Conservation (phyloP, 2,113 vertebrate genomes). For the Tupaia chinensis region DNA sequence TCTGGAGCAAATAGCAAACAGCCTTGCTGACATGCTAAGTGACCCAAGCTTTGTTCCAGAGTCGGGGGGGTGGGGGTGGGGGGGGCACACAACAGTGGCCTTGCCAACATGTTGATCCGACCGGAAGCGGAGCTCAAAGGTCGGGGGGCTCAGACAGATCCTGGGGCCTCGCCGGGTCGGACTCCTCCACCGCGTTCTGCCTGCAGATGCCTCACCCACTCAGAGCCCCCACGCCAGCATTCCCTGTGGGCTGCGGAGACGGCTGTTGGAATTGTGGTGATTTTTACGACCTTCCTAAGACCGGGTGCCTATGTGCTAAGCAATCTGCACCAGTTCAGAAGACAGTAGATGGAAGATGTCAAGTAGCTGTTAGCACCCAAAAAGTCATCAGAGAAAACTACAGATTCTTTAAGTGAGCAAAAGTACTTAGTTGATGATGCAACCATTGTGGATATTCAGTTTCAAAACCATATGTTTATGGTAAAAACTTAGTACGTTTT, state of each 20-base stretch:
- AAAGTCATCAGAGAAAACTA: not conserved
- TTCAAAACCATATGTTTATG: not conserved
- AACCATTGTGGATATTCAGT: not conserved
- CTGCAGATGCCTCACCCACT: not conserved
- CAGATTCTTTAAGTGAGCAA: not conserved
- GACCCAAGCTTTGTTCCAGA: too few relatives aligned
- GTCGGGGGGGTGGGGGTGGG: too few relatives aligned
- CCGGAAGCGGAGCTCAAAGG: too few relatives aligned
- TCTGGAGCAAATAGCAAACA: too few relatives aligned
- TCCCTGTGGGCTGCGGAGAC: not conserved
- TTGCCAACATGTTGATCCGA: too few relatives aligned
- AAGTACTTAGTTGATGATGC: not conserved
- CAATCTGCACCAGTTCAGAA: not conserved
- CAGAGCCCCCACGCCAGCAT: not conserved
- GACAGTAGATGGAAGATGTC: not conserved
- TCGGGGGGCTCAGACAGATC: too few relatives aligned
- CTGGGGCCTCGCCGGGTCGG: too few relatives aligned
- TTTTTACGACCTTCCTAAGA: not conserved
- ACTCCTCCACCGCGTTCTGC: not conserved
- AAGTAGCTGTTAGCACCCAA: not conserved
- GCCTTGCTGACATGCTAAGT: too few relatives aligned
- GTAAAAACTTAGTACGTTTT: not conserved
- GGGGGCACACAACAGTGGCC: too few relatives aligned
- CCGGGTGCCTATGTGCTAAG: not conserved
- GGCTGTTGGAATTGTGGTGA: not conserved